Evolutionary conservation across 2,113 vertebrate genomes (phyloP).

Genomic region (Parus major): DNA sequence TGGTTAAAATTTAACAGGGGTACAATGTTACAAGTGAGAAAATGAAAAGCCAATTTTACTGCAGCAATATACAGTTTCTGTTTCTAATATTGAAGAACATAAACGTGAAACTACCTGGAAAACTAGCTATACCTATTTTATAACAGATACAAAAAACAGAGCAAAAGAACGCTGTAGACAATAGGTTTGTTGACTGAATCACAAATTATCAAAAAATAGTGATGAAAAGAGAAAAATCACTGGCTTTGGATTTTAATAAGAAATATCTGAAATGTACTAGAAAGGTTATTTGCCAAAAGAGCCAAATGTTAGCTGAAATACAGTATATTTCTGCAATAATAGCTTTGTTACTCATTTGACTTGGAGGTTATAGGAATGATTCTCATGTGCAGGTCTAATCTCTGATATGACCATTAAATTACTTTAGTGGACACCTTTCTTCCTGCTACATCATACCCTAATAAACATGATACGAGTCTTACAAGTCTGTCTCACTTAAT

Average conservation of each 20-base stretch:
- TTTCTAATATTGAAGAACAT: background rate
- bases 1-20: background rate
- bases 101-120: background rate
- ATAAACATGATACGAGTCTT: background rate
- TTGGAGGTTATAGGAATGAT: background rate
- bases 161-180: background rate
- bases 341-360: background rate
- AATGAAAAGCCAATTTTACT: background rate
- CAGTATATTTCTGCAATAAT: background rate
- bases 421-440: background rate
- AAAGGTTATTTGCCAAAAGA: background rate
- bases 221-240: background rate
- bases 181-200: background rate
- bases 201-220: background rate
- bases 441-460: background rate
- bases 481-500: background rate
- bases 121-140: background rate
- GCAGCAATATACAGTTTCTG: background rate
- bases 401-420: background rate
- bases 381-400: background rate
- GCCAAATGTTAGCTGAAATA: background rate
- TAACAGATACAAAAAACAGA: background rate
- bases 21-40: background rate
- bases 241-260: background rate
- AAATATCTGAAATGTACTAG: background rate